Evolutionary conservation across 2,797 vertebrate species (phyloP).

Genomic region (Poliocrania exsul): DNA sequence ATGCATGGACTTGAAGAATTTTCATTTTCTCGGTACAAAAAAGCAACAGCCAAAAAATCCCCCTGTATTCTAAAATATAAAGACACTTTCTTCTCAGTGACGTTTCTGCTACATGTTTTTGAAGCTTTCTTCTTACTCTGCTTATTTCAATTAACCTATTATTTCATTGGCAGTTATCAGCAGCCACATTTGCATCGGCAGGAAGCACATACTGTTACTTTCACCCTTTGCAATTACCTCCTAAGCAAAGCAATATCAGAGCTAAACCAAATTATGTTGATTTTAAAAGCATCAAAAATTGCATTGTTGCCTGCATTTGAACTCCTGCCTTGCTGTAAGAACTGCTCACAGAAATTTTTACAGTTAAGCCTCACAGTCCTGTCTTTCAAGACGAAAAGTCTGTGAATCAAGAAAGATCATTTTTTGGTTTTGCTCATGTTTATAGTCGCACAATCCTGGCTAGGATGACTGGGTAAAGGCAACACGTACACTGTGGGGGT

Average conservation of each 20-base stretch:
- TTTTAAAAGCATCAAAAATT: conserved; percentile 8
- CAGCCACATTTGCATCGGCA: not conserved
- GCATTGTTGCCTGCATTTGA: not conserved
- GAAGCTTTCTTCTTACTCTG: not conserved
- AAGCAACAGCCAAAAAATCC: conserved; percentile 31
- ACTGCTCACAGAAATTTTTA: not conserved
- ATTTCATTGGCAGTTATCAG: not conserved
- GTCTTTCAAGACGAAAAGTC: conserved; percentile 28
- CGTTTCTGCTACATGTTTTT: not conserved
- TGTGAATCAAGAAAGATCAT: not conserved
- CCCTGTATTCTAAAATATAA: conserved; percentile 19
- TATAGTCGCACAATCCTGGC: not conserved
- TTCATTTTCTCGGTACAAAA: conserved; percentile 71
- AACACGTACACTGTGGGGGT: fast-evolving
- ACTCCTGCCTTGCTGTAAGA: not conserved
- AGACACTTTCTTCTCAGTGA: conserved; percentile 37
- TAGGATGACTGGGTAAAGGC: not conserved
- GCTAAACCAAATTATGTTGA: conserved; percentile 7
- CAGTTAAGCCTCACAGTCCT: not conserved
- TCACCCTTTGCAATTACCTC: not conserved
- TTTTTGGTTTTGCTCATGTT: fast-evolving
- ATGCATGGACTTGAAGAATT: conserved; percentile 86
- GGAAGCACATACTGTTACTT: not conserved
- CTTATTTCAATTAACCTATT: conserved; percentile 27
- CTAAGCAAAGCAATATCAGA: not conserved